Evolutionary conservation across 2,797 vertebrate species (phyloP).

Genomic region (Phaenicophaeus curvirostris): DNA sequence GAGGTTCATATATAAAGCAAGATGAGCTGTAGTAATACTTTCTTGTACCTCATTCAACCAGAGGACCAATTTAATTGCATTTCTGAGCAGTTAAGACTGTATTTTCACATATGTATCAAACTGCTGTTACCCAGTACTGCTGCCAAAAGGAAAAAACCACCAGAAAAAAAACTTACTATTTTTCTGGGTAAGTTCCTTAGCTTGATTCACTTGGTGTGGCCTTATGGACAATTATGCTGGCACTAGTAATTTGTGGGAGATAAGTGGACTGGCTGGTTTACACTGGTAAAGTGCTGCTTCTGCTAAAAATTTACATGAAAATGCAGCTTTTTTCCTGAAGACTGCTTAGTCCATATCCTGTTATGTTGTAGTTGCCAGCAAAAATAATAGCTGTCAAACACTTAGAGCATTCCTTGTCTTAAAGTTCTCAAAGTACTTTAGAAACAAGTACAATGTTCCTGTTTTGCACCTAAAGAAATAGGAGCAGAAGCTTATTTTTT

Average conservation of each 20-base stretch:
- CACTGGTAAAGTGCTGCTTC: not conserved
- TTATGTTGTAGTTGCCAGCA: not conserved
- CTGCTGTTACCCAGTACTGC: not conserved
- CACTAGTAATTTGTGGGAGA: not conserved
- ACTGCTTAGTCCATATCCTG: not conserved
- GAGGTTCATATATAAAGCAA: not conserved
- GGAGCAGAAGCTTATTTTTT: not conserved
- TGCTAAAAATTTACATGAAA: not conserved
- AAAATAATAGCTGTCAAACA: not conserved
- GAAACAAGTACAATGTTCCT: not conserved
- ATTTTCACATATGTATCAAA: not conserved
- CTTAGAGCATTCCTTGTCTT: not conserved
- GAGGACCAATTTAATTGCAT: not conserved
- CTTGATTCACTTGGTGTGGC: not conserved
- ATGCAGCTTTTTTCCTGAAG: not conserved
- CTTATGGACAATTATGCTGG: not conserved
- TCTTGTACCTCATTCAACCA: not conserved
- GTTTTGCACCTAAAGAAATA: not conserved
- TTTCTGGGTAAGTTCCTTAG: not conserved
- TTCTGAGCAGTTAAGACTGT: not conserved
- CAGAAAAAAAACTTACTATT: not conserved
- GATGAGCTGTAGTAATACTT: not conserved
- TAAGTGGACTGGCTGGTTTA: not conserved
- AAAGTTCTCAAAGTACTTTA: not conserved
- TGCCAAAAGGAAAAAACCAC: not conserved